Evolutionary conservation across 30 jellyfish, hydroid and myxozoan genomes (phyloP), one percentile per base, ranked within the genome.

Genomic region (Hydra vulgaris): DNA sequence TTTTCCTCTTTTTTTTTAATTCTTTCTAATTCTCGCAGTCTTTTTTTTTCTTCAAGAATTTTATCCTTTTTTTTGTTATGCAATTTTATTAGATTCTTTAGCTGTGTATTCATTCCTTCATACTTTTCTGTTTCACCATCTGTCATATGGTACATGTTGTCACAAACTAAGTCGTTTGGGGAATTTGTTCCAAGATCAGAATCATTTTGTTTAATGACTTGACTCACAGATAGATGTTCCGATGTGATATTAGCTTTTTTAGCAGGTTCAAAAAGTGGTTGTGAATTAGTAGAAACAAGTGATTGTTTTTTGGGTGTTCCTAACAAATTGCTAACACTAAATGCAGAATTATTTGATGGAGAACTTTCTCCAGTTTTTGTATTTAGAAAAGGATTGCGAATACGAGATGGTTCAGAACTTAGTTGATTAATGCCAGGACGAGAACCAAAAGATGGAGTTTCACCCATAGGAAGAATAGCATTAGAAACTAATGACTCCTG

Each of bases 21-120:
- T 27, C 95, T 80, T 26, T 89, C 96, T 25, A 84, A 72, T 68
- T 89, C 96, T 76, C 82, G 85, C 53, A 78, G 76, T 40, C 82
- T 79, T 66, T 91, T 80, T 85, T 86, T 71, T 76, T 81, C 91
- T 82, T 0, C 87, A 54, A 56, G 80, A 70, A 24, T 25, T 70
- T 67, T 71, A 66, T 71, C 86, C 69, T 53, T 87, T 88, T 80
- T 78, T 21, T 15, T 88, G 87, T 69, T 75, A 70, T 4, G 73
- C 84, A 15, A 86, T 74, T 23, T 78, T 81, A 69, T 21, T 69
- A 69, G 25, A 8, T 69, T 21, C 15, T 69, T 69, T 25, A 21
- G 12, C 17, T 73, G 74, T 40, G 61, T 12, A 40, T 5, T 40
- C 61, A 68, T n/a, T n/a, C 27, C 75, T 23, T 68, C 61, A 12